Evolutionary conservation across 2,888 invertebrate species (phyloP).

Genomic region (Synanthedon vespiformis): DNA sequence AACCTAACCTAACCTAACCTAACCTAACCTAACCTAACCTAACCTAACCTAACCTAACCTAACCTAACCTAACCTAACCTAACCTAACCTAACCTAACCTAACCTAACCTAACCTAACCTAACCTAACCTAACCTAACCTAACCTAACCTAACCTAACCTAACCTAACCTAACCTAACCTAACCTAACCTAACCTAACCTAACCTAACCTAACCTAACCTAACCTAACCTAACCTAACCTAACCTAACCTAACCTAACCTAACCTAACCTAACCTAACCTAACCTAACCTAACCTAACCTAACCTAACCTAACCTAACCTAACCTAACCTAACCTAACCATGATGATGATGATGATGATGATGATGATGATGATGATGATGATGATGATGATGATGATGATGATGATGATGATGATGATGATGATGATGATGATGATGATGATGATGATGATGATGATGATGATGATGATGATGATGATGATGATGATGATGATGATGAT

Average conservation of each 20-base stretch:
- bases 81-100: conserved; percentile 2
- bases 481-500: no score
- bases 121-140: conserved; percentile 6
- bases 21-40: no score
- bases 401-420: no score
- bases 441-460: no score
- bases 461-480: no score
- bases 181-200: background rate
- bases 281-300: background rate
- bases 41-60: background rate
- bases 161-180: background rate
- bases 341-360: no score
- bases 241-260: background rate
- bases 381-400: no score
- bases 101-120: conserved; percentile 4
- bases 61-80: conserved; percentile 7
- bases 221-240: background rate
- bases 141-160: conserved; percentile 2
- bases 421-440: no score
- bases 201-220: background rate
- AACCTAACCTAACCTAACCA: background rate
- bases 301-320: background rate
- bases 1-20: no score
- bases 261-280: background rate
- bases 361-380: no score